Percentiles rank a stretch among this genome's conserved stretches.
phyloP scores from a whole-genome alignment of 2,113 vertebrate genomes.

The Seriola aureovittata region DNA sequence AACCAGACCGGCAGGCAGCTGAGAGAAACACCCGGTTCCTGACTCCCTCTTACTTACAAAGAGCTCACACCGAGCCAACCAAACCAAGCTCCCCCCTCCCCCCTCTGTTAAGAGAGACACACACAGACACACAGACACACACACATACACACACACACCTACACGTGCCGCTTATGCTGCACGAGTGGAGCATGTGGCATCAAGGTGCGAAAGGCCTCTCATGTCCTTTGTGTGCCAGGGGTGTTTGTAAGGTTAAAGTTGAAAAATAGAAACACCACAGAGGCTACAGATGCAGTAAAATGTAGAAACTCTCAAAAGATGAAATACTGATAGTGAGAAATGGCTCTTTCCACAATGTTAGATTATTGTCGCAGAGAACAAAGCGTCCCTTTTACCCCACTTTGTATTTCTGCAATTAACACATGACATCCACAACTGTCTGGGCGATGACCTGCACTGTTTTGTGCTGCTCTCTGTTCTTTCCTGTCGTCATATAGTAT shows the following conservation, averaged over 20 bases:
- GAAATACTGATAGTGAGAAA: neutral
- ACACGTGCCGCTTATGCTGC: slow-evolving; percentile 45
- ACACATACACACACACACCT: slow-evolving; percentile 26
- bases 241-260: neutral
- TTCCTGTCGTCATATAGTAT: slow-evolving; percentile 36
- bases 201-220: slow-evolving; percentile 26
- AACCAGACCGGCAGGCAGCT: slow-evolving; percentile 74
- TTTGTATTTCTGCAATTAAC: slow-evolving; percentile 21
- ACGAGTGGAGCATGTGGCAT: slow-evolving; percentile 26
- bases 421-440: slow-evolving; percentile 9
- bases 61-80: slow-evolving; percentile 65
- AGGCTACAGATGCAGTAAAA: neutral
- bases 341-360: neutral
- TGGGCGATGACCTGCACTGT: slow-evolving; percentile 22
- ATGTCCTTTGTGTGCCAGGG: neutral
- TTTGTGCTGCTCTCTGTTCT: slow-evolving; percentile 29
- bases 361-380: neutral
- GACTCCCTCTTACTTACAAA: slow-evolving; percentile 56
- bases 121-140: slow-evolving; percentile 4
- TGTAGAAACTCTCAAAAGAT: neutral
- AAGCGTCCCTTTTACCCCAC: neutral
- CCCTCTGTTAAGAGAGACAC: slow-evolving; percentile 38
- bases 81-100: slow-evolving; percentile 30
- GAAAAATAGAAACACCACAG: neutral
- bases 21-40: slow-evolving; percentile 65